Conservation (phyloP, 2,113 vertebrate species). For the Limnothrissa miodon region DNA sequence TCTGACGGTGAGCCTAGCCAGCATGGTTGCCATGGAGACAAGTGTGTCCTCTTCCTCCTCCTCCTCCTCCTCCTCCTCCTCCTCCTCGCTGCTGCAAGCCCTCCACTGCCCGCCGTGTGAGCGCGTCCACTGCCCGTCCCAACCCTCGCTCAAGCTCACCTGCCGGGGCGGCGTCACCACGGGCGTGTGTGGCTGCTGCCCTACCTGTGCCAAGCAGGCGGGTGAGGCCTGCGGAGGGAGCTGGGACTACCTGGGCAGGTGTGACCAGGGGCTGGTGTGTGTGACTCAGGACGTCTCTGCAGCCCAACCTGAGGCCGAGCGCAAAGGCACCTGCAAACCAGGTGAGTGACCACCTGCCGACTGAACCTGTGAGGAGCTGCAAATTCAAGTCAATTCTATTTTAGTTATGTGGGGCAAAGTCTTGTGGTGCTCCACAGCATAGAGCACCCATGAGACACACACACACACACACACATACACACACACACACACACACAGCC, state of each 20-base stretch:
- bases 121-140: conserved; percentile 65
- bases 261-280: conserved; percentile 66
- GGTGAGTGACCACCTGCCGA: conserved; percentile 47
- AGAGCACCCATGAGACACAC: too few relatives aligned
- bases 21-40: neutral
- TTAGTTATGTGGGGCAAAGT: too few relatives aligned
- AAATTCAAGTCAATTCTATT: too few relatives aligned
- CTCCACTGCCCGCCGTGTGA: conserved; percentile 70
- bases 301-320: conserved; percentile 43
- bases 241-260: conserved; percentile 72
- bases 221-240: conserved; percentile 67
- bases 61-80: neutral
- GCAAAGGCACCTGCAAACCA: conserved; percentile 60
- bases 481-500: too few relatives aligned
- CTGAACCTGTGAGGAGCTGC: neutral
- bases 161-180: conserved; percentile 65
- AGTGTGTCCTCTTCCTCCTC: too few relatives aligned
- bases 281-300: conserved; percentile 36
- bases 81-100: conserved; percentile 46
- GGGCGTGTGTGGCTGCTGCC: conserved; percentile 69
- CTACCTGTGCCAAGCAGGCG: conserved; percentile 56
- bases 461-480: too few relatives aligned
- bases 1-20: neutral
- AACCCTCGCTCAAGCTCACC: conserved; percentile 56
- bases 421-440: too few relatives aligned